Conservation (phyloP, 2,888 invertebrate genomes). For the Microctonus aethiopoides region DNA sequence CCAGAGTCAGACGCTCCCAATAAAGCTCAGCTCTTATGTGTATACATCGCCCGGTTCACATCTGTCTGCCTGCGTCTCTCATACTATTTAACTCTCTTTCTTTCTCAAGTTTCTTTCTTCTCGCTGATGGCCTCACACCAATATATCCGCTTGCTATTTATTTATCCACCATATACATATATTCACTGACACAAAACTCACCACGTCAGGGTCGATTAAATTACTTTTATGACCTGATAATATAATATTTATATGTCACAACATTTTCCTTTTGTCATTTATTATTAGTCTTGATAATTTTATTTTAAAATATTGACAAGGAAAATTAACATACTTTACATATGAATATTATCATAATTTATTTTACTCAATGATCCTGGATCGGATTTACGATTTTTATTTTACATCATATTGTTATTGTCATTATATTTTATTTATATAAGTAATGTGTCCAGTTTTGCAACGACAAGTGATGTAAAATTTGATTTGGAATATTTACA, state of each 20-base stretch:
- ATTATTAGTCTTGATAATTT: background rate
- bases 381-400: background rate
- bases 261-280: conserved; percentile 3
- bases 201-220: background rate
- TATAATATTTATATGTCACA: background rate
- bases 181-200: background rate
- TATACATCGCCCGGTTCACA: conserved; percentile 27
- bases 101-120: background rate
- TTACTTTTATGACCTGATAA: background rate
- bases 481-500: background rate
- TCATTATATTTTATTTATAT: background rate
- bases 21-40: no score
- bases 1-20: conserved; percentile 55
- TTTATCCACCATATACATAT: background rate
- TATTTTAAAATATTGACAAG: background rate
- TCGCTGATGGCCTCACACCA: background rate
- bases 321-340: background rate
- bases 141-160: conserved; percentile 1
- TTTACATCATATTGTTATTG: background rate
- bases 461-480: background rate
- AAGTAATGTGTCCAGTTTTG: background rate
- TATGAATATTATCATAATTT: background rate
- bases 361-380: background rate
- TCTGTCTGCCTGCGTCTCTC: conserved; percentile 12
- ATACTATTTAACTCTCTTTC: background rate